phyloP scores from a whole-genome alignment of 2,113 vertebrate species.

The Coregonus clupeaformis region DNA sequence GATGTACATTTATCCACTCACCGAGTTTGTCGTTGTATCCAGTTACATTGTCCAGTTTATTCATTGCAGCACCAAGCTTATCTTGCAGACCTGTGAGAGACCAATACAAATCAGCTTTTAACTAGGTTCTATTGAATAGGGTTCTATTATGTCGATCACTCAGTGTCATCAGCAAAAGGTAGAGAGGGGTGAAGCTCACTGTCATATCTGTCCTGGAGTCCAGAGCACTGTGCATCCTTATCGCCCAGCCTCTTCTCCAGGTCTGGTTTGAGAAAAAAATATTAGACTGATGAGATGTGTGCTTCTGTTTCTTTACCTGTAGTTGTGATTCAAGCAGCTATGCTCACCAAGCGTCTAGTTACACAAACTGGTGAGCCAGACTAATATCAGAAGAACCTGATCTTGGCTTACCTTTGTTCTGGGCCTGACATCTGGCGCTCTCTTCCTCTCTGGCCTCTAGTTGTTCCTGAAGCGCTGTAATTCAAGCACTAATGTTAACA shows the following conservation, averaged over 20 bases:
- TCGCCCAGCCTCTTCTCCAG: slow-evolving; percentile 36
- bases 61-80: not conserved
- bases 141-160: not conserved
- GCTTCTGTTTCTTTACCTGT: not conserved
- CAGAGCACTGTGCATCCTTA: slow-evolving; percentile 33
- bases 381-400: too few relatives aligned
- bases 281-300: not conserved
- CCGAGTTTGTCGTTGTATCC: not conserved
- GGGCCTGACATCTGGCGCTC: slow-evolving; percentile 7
- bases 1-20: not conserved
- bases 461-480: slow-evolving; percentile 31
- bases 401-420: slow-evolving; percentile 16
- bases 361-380: not conserved
- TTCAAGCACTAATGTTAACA: not conserved
- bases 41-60: too few relatives aligned
- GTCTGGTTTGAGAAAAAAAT: not conserved
- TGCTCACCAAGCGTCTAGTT: not conserved
- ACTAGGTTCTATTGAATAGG: too few relatives aligned
- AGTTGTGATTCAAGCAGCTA: not conserved
- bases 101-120: not conserved
- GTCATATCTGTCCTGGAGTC: fast-evolving
- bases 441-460: not conserved
- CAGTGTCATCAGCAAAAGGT: not conserved
- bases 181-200: slow-evolving; percentile 18
- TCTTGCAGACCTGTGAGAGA: slow-evolving; percentile 36